Conservation (phyloP, 2,113 vertebrate genomes). For the Ictalurus punctatus region DNA sequence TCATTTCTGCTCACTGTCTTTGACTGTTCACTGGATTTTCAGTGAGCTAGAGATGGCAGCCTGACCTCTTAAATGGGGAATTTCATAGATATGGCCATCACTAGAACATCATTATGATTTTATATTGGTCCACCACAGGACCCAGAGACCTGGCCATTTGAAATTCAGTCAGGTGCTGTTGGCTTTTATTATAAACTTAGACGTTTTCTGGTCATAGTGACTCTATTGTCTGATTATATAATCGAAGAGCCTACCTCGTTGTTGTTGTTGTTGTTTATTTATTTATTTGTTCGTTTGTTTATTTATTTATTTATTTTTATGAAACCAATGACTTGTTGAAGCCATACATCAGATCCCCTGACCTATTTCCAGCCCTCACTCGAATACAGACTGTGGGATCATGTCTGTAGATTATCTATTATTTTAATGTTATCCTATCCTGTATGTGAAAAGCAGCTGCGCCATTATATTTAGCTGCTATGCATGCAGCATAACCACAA, state of each 20-base stretch:
- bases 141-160: background rate
- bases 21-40: conserved; percentile 6
- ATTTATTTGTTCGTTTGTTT: too few relatives aligned
- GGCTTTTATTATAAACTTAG: background rate
- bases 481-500: background rate
- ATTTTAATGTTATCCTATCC: background rate
- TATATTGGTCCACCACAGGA: background rate
- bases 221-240: conserved; percentile 13
- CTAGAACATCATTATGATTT: conserved; percentile 12
- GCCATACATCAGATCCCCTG: background rate
- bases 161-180: background rate
- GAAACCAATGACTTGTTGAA: background rate
- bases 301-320: too few relatives aligned
- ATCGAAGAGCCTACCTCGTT: background rate
- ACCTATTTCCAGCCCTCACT: background rate
- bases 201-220: background rate
- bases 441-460: background rate
- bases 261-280: too few relatives aligned
- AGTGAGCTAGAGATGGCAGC: conserved; percentile 5
- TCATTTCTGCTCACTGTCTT: conserved; percentile 7
- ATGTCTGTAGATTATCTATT: background rate
- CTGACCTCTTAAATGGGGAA: background rate
- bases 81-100: conserved; percentile 15
- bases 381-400: background rate
- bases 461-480: background rate